Evolutionary conservation across 1,140 invertebrate species (phyloP), one percentile per base, ranked within the genome.

Genomic region (Drosophila tropicalis): DNA sequence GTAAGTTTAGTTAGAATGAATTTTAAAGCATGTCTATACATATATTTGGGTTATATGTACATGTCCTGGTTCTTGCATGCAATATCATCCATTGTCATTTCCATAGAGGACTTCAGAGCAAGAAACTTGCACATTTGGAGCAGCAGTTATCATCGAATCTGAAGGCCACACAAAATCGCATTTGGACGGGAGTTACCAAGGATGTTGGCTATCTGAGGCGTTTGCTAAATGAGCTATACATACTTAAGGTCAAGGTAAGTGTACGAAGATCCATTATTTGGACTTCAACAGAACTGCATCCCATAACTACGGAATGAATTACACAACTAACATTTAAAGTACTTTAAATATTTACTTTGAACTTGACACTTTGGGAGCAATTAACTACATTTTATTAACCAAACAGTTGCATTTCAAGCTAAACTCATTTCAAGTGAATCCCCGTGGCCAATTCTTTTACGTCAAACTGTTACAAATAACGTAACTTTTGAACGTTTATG

Each of bases 191-290:
- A 79, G 95, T 97, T 76, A 95, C 95, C 39, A 95, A 95, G 92
- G 96, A 96, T 89, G 93, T 97, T 15, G 94, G 94, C 67, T 95
- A 95, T 79, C 92, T 97, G 39, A 93, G 96, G 62, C 94, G 95
- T 67, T 94, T 96, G 29, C 94, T 97, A 34, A 96, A 97, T 89
- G 96, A 96, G 92, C 93, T 96, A 5, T 96, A 96, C 80, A 92
- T 96, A 63, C 94, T 96, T 54, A 96, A 96, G 93, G 94, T 96
- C 62, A 96, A 96, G 94, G 96, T 96, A 93, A 93, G 86, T 25
- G 44, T 54, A 3, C 15, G 10, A n/a, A 32, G 29, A 13, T 6
- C 17, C 56, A 58, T 66, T 29, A 41, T 17, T 39, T 25, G 22
- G 72, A 40, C 54, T 22, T 22, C 19, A 65, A 34, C 10, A 57